phyloP scores from a whole-genome alignment of 2,797 vertebrate species.

The Limnodromus scolopaceus region DNA sequence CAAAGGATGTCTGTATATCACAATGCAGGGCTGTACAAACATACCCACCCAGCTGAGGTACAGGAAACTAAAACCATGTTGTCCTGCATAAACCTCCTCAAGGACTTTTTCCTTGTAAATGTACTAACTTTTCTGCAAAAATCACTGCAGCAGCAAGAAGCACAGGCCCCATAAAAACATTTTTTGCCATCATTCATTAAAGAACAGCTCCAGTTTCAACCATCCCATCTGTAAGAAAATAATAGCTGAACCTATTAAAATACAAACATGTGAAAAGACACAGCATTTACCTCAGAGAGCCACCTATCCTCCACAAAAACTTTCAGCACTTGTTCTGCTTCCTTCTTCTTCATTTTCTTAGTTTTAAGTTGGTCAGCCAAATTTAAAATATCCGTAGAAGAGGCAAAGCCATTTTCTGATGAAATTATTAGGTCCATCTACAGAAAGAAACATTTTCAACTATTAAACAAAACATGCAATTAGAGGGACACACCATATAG shows the following conservation, averaged over 20 bases:
- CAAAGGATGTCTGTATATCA: background rate
- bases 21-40: background rate
- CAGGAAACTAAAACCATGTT: background rate
- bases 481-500: background rate
- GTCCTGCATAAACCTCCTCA: background rate
- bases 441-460: background rate
- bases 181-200: background rate
- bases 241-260: background rate
- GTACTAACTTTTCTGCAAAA: background rate
- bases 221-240: background rate
- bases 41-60: background rate
- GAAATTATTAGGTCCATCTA: conserved; percentile 92
- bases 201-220: background rate
- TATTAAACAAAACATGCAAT: background rate
- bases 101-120: background rate
- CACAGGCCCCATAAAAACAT: background rate
- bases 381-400: conserved; percentile 93
- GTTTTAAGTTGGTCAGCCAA: conserved; percentile 86
- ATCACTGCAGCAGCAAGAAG: background rate
- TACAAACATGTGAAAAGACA: background rate
- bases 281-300: conserved; percentile 87
- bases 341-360: conserved; percentile 95
- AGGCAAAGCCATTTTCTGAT: conserved; percentile 89
- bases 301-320: conserved; percentile 91
- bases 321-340: conserved; percentile 88